Conservation (phyloP, 2,113 vertebrate species). For the Willisornis vidua region DNA sequence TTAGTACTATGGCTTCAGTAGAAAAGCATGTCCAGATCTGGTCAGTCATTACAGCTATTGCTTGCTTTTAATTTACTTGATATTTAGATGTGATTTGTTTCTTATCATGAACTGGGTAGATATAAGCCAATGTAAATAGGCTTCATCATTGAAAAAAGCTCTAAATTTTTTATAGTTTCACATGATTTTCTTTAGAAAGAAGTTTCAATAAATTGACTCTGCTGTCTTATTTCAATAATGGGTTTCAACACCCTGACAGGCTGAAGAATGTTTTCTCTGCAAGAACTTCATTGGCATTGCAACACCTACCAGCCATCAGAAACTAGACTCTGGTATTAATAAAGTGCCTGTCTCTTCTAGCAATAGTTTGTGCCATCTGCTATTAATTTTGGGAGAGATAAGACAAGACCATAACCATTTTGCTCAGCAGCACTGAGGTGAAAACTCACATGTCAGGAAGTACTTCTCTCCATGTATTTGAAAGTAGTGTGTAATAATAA, state of each 20-base stretch:
- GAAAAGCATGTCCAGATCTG: neutral
- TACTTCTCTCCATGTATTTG: constrained; percentile 1
- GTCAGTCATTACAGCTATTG: neutral
- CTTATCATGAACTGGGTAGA: neutral
- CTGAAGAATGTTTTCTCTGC: constrained; percentile 31
- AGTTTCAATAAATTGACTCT: neutral
- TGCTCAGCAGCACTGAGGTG: constrained; percentile 26
- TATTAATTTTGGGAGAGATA: constrained; percentile 59
- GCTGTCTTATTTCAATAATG: neutral
- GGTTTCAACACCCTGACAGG: constrained; percentile 29
- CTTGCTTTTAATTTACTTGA: neutral
- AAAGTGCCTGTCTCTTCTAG: constrained; percentile 36
- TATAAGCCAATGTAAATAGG: neutral
- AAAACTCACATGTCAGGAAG: constrained; percentile 9
- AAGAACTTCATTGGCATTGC: neutral
- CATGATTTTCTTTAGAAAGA: neutral
- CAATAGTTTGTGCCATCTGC: constrained; percentile 14
- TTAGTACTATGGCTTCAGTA: neutral
- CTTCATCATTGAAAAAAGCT: neutral
- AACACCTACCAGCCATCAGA: constrained; percentile 2
- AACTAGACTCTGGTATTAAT: constrained; percentile 40
- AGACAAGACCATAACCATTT: constrained; percentile 43
- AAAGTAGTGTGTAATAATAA: constrained; percentile 45
- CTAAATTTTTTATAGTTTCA: neutral
- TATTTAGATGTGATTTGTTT: neutral